Evolutionary conservation across 2,888 invertebrate genomes (phyloP).

Genomic region (Anorthoa munda): DNA sequence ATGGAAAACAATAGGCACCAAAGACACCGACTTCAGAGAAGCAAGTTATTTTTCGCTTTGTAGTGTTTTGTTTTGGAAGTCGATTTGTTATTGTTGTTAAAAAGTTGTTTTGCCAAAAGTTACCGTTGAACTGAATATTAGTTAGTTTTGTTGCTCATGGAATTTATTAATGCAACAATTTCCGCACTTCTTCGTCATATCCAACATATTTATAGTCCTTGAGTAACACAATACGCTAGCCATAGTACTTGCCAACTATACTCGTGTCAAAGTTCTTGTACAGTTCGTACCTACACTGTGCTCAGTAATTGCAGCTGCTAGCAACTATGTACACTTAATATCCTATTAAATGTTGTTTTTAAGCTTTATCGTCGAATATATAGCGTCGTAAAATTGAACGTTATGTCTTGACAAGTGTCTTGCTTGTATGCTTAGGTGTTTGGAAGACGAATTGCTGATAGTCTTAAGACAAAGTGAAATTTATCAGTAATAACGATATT

Average conservation of each 20-base stretch:
- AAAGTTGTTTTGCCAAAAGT: no score
- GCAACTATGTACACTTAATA: constrained; percentile 77
- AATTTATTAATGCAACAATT: neutral
- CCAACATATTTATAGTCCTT: constrained; percentile 39
- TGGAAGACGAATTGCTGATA: constrained; percentile 1
- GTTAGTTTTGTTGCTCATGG: no score
- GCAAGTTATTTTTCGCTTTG: no score
- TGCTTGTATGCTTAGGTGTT: constrained; percentile 34
- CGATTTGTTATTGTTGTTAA: no score
- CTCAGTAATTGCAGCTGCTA: constrained; percentile 76
- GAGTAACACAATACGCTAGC: constrained; percentile 44
- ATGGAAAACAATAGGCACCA: no score
- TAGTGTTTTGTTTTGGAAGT: no score
- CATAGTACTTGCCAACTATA: constrained; percentile 37
- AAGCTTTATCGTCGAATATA: constrained; percentile 71
- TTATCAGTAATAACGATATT: no score
- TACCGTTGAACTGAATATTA: no score
- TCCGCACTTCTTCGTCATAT: constrained; percentile 1
- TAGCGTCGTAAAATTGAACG: constrained; percentile 73
- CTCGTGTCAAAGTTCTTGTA: constrained; percentile 46
- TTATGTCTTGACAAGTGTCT: constrained; percentile 61
- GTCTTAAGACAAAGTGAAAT: no score
- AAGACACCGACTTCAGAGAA: no score
- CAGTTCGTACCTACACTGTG: constrained; percentile 47
- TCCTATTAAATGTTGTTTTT: constrained; percentile 73